These are phyloP conservation scores for Philhelius pedissequus DNA, from an alignment of 2,888 invertebrate genomes.

Conservation along the genomic window DNA sequence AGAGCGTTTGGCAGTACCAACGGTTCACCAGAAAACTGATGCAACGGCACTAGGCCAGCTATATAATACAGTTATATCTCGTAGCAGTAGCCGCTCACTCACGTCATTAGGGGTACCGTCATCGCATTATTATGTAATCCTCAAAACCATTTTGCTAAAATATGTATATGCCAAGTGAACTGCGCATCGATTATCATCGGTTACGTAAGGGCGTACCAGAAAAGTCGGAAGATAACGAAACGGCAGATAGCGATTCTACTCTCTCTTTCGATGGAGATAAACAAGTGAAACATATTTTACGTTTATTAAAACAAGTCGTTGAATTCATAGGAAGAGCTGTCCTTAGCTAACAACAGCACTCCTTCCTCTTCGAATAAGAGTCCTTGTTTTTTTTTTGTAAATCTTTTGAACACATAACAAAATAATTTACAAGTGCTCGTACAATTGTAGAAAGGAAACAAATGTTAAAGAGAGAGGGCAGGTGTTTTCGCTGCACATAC, in stretches of 20 bases:
- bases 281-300: slow-evolving; percentile 23
- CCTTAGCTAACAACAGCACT: not conserved
- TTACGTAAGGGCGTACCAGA: not conserved
- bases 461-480: not conserved
- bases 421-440: too few relatives aligned
- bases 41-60: not conserved
- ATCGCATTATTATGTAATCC: slow-evolving; percentile 8
- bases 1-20: not conserved
- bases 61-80: slow-evolving; percentile 7
- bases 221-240: not conserved
- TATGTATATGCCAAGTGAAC: slow-evolving; percentile 16
- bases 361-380: not conserved
- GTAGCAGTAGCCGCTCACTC: slow-evolving; percentile 6
- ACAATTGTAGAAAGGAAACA: not conserved
- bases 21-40: not conserved
- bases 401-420: slow-evolving; percentile 10
- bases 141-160: not conserved
- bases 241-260: slow-evolving; percentile 2
- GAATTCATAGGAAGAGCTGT: not conserved
- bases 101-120: not conserved
- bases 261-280: slow-evolving; percentile 15
- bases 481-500: slow-evolving; percentile 5
- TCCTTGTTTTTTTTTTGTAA: slow-evolving; percentile 4
- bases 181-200: slow-evolving; percentile 1
- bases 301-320: not conserved